Evolutionary conservation across 2,888 invertebrate species (phyloP).

Genomic region (Steinernema carpocapsae): DNA sequence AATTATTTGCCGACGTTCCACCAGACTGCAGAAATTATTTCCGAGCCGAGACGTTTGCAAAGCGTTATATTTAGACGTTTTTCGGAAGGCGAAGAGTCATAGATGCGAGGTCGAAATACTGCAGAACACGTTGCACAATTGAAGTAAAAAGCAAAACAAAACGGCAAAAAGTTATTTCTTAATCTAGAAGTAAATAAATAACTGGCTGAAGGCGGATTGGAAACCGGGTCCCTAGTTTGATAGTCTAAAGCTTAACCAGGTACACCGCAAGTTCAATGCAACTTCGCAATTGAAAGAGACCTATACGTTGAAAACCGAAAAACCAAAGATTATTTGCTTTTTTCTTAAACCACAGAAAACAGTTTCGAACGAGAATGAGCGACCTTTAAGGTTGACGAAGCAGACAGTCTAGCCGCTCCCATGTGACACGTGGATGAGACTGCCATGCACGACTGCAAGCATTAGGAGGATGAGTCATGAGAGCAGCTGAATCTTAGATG

Average conservation of each 20-base stretch:
- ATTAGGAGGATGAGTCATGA: neutral
- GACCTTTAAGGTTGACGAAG: neutral
- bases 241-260: neutral
- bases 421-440: neutral
- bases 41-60: too few species aligned
- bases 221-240: too few species aligned
- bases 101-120: neutral
- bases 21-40: too few species aligned
- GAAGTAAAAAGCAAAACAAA: neutral
- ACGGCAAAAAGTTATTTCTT: neutral
- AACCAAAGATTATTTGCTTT: neutral
- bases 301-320: neutral
- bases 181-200: too few species aligned
- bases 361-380: neutral
- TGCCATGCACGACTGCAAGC: neutral
- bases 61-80: too few species aligned
- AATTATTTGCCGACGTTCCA: neutral
- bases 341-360: neutral
- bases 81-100: neutral
- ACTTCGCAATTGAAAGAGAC: neutral
- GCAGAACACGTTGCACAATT: neutral
- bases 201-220: too few species aligned
- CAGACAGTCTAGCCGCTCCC: neutral
- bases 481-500: neutral
- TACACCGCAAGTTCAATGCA: neutral